These are phyloP conservation scores for Meda fulgida DNA, from an alignment of 2,797 vertebrate genomes.

Conservation along the genomic window DNA sequence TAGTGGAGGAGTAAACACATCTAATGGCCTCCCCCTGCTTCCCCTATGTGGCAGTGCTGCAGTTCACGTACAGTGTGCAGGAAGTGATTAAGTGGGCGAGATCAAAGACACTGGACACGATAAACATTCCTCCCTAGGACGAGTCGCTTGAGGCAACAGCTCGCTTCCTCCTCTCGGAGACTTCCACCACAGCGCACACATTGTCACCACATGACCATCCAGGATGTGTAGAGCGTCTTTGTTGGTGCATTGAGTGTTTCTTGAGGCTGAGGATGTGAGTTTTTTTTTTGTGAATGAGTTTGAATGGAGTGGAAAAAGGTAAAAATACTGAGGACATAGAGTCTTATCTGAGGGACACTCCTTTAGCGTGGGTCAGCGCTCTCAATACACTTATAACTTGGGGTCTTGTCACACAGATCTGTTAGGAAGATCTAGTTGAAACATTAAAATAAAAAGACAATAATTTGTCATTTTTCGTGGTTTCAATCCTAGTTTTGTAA, in stretches of 20 bases:
- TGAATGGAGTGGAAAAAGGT: constrained; percentile 3
- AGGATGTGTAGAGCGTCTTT: constrained; percentile 59
- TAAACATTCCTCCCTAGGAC: constrained; percentile 83
- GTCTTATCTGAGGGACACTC: constrained; percentile 11
- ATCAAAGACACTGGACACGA: constrained; percentile 84
- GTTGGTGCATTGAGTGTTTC: constrained; percentile 44
- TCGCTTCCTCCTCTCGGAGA: constrained; percentile 83
- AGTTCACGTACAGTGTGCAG: constrained; percentile 84
- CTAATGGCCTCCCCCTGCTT: constrained; percentile 64
- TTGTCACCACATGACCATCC: constrained; percentile 81
- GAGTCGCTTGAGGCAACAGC: constrained; percentile 76
- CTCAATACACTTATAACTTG: constrained; percentile 17
- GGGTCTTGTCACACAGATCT: not conserved
- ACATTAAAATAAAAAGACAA: not conserved
- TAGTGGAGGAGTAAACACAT: constrained; percentile 63
- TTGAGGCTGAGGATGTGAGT: constrained; percentile 60
- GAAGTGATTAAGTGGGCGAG: constrained; percentile 86
- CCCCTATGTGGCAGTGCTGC: constrained; percentile 61
- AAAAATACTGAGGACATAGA: constrained; percentile 10
- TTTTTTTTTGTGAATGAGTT: constrained; percentile 27
- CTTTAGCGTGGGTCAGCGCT: not conserved
- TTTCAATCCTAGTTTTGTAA: not conserved
- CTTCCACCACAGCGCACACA: constrained; percentile 80
- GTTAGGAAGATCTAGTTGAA: constrained; percentile 1
- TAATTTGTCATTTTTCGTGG: not conserved